Conservation (phyloP, 35 echinoderm and acorn worm species). For the Chiridota heheva region DNA sequence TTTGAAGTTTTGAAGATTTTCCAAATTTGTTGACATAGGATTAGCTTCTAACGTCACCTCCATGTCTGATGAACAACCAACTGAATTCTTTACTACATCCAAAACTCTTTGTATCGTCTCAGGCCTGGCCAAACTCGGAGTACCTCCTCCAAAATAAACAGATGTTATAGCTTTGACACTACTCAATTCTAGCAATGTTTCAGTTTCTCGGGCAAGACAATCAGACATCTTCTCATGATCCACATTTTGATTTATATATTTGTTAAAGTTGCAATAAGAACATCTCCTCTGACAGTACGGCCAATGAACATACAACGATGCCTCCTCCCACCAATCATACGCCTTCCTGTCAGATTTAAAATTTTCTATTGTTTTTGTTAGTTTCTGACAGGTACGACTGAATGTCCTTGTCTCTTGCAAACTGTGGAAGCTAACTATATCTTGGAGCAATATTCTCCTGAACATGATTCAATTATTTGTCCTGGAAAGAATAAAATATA, state of each 20-base stretch:
- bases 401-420: no score
- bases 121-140: slow-evolving; percentile 80
- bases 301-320: slow-evolving; percentile 87
- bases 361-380: no score
- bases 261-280: slow-evolving; percentile 98
- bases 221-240: slow-evolving; percentile 70
- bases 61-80: slow-evolving; percentile 28
- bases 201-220: slow-evolving; percentile 59
- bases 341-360: no score
- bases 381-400: no score
- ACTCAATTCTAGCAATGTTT: slow-evolving; percentile 61
- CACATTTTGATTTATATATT: slow-evolving; percentile 62
- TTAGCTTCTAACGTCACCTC: slow-evolving; percentile 90
- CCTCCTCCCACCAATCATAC: no score
- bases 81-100: slow-evolving; percentile 36
- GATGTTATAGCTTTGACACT: slow-evolving; percentile 70
- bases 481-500: no score
- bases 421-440: no score
- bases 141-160: slow-evolving; percentile 95
- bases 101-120: slow-evolving; percentile 53
- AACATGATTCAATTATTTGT: no score
- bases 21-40: slow-evolving; percentile 62
- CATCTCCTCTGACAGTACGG: slow-evolving; percentile 85
- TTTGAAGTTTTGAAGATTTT: slow-evolving; percentile 64
- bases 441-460: no score